These are phyloP conservation scores for Sigmodon hispidus DNA, from an alignment of 2,113 vertebrate species.

Conservation along the genomic window DNA sequence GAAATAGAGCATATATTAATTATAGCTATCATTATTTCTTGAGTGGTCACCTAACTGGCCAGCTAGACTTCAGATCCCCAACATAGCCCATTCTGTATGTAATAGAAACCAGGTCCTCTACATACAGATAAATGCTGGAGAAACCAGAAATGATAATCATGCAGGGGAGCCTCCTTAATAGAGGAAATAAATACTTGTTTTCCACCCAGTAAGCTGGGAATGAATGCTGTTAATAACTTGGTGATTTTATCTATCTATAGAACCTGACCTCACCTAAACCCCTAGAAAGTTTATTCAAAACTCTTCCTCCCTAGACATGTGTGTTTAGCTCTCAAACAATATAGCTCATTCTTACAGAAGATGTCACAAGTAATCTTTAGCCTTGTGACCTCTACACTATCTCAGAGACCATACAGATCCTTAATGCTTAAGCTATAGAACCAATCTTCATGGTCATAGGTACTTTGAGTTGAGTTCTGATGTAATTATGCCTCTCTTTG, in stretches of 20 bases:
- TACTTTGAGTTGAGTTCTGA: not conserved
- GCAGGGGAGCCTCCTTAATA: not conserved
- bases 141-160: not conserved
- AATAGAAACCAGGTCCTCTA: not conserved
- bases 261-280: not conserved
- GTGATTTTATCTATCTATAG: not conserved
- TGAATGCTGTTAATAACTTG: not conserved
- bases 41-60: not conserved
- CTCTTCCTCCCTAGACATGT: no score
- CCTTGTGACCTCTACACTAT: not conserved
- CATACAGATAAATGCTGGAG: not conserved
- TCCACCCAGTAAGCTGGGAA: not conserved
- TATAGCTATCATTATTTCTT: not conserved
- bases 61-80: not conserved
- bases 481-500: not conserved
- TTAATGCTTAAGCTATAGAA: not conserved
- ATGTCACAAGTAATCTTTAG: not conserved
- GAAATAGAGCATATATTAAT: not conserved
- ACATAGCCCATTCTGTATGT: not conserved
- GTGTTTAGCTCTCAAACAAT: not conserved
- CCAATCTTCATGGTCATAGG: not conserved
- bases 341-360: not conserved
- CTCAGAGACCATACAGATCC: not conserved
- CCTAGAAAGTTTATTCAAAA: not conserved
- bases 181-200: not conserved